These are phyloP conservation scores for Seriola quinqueradiata DNA, from an alignment of 2,113 vertebrate genomes.

Conservation along the genomic window DNA sequence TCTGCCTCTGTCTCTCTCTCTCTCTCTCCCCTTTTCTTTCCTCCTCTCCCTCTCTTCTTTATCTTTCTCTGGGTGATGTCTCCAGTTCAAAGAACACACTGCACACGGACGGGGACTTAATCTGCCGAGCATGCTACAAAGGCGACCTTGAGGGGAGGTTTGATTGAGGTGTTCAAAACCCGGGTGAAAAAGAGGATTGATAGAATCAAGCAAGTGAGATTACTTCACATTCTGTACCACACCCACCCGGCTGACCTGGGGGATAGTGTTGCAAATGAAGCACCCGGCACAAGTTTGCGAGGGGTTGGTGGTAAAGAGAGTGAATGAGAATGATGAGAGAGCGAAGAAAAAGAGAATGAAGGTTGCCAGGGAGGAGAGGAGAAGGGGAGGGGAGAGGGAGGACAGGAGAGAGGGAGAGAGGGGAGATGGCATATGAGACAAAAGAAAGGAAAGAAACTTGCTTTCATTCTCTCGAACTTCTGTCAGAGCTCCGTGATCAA, in stretches of 20 bases:
- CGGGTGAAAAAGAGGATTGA: slow-evolving; percentile 75
- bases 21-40: background rate
- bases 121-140: slow-evolving; percentile 77
- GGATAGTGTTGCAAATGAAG: slow-evolving; percentile 80
- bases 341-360: slow-evolving; percentile 11
- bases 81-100: slow-evolving; percentile 76
- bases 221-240: slow-evolving; percentile 80
- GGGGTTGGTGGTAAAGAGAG: background rate
- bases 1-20: background rate
- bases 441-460: slow-evolving; percentile 14
- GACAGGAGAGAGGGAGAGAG: slow-evolving; percentile 4
- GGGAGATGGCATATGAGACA: background rate
- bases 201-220: slow-evolving; percentile 75
- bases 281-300: slow-evolving; percentile 53
- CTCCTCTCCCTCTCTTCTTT: slow-evolving; percentile 61
- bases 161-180: slow-evolving; percentile 84
- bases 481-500: slow-evolving; percentile 49
- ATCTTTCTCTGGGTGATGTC: slow-evolving; percentile 73
- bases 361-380: slow-evolving; percentile 13
- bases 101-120: slow-evolving; percentile 73
- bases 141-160: slow-evolving; percentile 81
- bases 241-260: slow-evolving; percentile 67
- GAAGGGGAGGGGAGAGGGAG: slow-evolving; percentile 3
- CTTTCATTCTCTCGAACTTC: slow-evolving; percentile 30
- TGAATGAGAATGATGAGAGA: slow-evolving; percentile 44